phyloP scores from a whole-genome alignment of 2,888 invertebrate species.

The Omphaloscelis lunosa region DNA sequence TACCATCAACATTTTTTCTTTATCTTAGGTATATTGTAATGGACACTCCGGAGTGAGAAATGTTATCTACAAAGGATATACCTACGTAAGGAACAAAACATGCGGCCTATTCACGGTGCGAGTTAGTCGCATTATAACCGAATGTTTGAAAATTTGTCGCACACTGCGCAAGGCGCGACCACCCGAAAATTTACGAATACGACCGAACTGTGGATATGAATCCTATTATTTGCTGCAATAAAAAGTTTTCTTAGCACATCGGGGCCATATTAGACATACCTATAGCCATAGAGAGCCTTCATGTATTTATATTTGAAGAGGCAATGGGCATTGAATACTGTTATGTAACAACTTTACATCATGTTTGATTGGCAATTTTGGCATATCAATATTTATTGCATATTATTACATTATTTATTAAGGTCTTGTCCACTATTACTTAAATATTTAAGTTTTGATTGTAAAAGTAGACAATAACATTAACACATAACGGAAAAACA shows the following conservation, averaged over 20 bases:
- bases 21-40: conserved; percentile 60
- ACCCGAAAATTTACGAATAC: conserved; percentile 74
- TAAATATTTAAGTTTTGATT: neutral
- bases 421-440: neutral
- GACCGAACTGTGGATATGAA: conserved; percentile 81
- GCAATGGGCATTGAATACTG: conserved; percentile 17
- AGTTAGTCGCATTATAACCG: conserved; percentile 69
- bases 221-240: conserved; percentile 84
- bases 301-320: conserved; percentile 20
- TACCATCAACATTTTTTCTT: conserved; percentile 61
- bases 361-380: conserved; percentile 14
- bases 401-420: conserved; percentile 8
- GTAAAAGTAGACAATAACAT: neutral
- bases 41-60: conserved; percentile 47
- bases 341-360: conserved; percentile 24
- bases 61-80: conserved; percentile 65
- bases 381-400: conserved; percentile 12
- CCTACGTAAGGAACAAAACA: conserved; percentile 54
- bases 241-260: conserved; percentile 79
- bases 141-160: conserved; percentile 71
- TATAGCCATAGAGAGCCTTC: conserved; percentile 4
- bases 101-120: conserved; percentile 52
- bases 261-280: conserved; percentile 21
- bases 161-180: conserved; percentile 60
- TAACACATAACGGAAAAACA: neutral